Evolutionary conservation across 2,888 invertebrate genomes (phyloP).

Genomic region (Fabriciana adippe): DNA sequence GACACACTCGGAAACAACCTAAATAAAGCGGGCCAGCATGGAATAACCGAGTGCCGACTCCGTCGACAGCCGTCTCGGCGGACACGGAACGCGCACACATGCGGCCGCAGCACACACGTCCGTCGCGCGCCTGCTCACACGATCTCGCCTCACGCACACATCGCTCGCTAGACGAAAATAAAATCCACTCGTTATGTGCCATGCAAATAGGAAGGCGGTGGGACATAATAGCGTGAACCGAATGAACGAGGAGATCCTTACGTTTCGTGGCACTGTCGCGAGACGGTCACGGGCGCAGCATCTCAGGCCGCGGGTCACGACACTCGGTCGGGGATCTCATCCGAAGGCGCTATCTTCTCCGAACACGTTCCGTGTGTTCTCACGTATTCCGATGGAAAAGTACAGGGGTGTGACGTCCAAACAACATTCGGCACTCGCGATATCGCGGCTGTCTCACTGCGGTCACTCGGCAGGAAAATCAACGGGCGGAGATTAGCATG

Average conservation of each 20-base stretch:
- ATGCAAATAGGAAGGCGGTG: slow-evolving; percentile 79
- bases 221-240: slow-evolving; percentile 62
- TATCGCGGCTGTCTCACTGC: slow-evolving; percentile 67
- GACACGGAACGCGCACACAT: slow-evolving; percentile 62
- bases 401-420: slow-evolving; percentile 71
- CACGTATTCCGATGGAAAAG: slow-evolving; percentile 70
- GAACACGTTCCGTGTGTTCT: slow-evolving; percentile 70
- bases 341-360: slow-evolving; percentile 67
- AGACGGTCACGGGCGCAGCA: slow-evolving; percentile 81
- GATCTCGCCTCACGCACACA: slow-evolving; percentile 62
- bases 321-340: slow-evolving; percentile 69
- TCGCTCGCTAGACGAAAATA: slow-evolving; percentile 77
- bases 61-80: slow-evolving; percentile 65
- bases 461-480: slow-evolving; percentile 74
- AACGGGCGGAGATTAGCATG: slow-evolving; percentile 76
- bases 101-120: slow-evolving; percentile 47
- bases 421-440: slow-evolving; percentile 75
- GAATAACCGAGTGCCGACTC: slow-evolving; percentile 63
- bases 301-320: slow-evolving; percentile 74
- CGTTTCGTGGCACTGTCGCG: slow-evolving; percentile 80
- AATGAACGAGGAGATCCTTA: slow-evolving; percentile 78
- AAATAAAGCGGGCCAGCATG: slow-evolving; percentile 75
- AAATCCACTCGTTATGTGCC: slow-evolving; percentile 80
- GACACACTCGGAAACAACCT: slow-evolving; percentile 72
- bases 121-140: slow-evolving; percentile 47